Evolutionary conservation across 2,888 invertebrate species (phyloP).

Genomic region (Diloba caeruleocephala): DNA sequence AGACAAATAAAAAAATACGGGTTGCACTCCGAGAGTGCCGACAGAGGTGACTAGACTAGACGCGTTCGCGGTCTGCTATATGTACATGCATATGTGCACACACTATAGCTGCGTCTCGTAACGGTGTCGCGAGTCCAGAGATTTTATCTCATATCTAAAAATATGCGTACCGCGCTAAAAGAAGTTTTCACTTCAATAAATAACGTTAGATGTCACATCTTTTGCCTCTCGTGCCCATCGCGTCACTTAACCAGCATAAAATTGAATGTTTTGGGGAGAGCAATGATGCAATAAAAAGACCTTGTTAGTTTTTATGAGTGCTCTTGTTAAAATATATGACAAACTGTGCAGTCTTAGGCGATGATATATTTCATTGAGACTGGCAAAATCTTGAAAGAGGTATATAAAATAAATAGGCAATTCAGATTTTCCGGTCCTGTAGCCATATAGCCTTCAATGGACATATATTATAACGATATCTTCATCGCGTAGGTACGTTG

Average conservation of each 20-base stretch:
- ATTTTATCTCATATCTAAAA: too few species aligned
- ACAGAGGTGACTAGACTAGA: too few species aligned
- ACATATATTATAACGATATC: constrained; percentile 8
- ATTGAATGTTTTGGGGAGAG: constrained; percentile 1
- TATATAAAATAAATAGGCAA: background rate
- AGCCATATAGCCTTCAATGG: background rate
- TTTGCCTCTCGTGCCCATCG: background rate
- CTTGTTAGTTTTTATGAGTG: constrained; percentile 68
- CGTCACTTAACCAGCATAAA: constrained; percentile 1
- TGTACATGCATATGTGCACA: too few species aligned
- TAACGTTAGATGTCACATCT: too few species aligned
- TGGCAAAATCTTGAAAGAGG: background rate
- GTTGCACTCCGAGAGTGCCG: too few species aligned
- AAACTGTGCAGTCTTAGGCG: constrained; percentile 4
- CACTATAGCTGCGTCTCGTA: too few species aligned
- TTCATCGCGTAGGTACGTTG: constrained; percentile 16
- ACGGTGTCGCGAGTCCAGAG: too few species aligned
- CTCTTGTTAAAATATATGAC: constrained; percentile 41
- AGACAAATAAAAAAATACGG: too few species aligned
- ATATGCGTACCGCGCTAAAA: too few species aligned
- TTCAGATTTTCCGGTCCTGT: background rate
- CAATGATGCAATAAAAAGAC: constrained; percentile 32
- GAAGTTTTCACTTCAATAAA: too few species aligned
- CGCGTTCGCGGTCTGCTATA: too few species aligned
- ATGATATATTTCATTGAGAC: constrained; percentile 15